Evolutionary conservation across 1,140 invertebrate genomes (phyloP), one percentile per base, ranked within the genome.

Genomic region (Drosophila ercepeae): DNA sequence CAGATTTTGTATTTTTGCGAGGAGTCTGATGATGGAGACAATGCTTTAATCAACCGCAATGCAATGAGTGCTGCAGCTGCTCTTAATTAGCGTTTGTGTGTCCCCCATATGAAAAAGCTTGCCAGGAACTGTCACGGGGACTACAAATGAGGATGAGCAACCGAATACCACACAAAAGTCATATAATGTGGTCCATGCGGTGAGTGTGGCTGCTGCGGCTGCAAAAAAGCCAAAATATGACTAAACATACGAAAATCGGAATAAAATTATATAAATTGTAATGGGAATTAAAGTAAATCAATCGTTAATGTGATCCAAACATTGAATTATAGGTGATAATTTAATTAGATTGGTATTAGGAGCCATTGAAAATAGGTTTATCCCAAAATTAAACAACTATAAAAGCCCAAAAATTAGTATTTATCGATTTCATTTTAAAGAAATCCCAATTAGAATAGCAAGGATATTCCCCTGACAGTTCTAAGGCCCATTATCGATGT

Each of bases 31-130:
- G 7, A 3, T 27, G 46, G 21, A 32, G 25, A 58, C 52, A 51
- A 48, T 53, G 39, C 52, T 64, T 64, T 65, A 81, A 81, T 71
- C 75, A 44, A 42, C 58, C 36, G 58, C 63, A 55, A 73, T 73
- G 57, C 68, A 63, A 54, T 63, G 42, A 61, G 45, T 21, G 41
- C 18, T 36, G 34, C 44, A 51, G 44, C 68, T 58, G 44, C 16
- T 55, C 44, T 63, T 78, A 69, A 78, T 78, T 78, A 69, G 55
- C 63, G 39, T 46, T 54, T 51, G 13, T 54, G 42, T 52, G 23
- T n/a, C n/a, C 2, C 3, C 36, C 14, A 41, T 16, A 42, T 18
- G 39, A 39, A 58, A 53, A 49, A 46, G 42, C 44, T 23, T 9
- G 21, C 19, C 13, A 51, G 44, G 32, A 39, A 27, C 11, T 1